These are phyloP conservation scores for Melanotaenia nigrans DNA, from an alignment of 2,797 vertebrate species.

Conservation along the genomic window DNA sequence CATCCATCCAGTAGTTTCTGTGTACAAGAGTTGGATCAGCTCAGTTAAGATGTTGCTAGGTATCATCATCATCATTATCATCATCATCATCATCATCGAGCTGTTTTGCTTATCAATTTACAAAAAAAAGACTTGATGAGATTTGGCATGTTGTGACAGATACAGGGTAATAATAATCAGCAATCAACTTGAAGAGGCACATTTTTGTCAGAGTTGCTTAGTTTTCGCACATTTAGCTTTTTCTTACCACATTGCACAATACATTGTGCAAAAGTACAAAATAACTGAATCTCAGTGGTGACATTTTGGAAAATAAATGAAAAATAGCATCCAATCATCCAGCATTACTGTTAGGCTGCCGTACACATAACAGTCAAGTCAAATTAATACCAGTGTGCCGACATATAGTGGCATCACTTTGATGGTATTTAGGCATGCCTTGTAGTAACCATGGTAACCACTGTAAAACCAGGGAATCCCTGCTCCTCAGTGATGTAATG, in stretches of 20 bases:
- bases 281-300: neutral
- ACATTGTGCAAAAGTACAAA: neutral
- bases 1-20: neutral
- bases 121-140: too few relatives aligned
- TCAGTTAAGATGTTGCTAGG: too few relatives aligned
- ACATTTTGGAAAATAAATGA: neutral
- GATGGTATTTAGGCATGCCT: conserved; percentile 59
- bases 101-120: too few relatives aligned
- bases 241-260: neutral
- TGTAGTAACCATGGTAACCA: conserved; percentile 63
- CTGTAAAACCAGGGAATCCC: conserved; percentile 37
- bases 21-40: too few relatives aligned
- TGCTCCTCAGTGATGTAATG: conserved; percentile 37
- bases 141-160: too few relatives aligned
- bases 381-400: conserved; percentile 36
- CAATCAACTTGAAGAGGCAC: too few relatives aligned
- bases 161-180: too few relatives aligned
- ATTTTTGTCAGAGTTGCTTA: too few relatives aligned
- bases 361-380: conserved; percentile 1
- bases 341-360: neutral
- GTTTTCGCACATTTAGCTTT: neutral
- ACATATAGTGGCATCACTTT: conserved; percentile 52
- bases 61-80: too few relatives aligned
- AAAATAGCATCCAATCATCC: neutral
- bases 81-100: too few relatives aligned